phyloP scores from a whole-genome alignment of 2,888 invertebrate genomes.

The Caenorhabditis sp. region DNA sequence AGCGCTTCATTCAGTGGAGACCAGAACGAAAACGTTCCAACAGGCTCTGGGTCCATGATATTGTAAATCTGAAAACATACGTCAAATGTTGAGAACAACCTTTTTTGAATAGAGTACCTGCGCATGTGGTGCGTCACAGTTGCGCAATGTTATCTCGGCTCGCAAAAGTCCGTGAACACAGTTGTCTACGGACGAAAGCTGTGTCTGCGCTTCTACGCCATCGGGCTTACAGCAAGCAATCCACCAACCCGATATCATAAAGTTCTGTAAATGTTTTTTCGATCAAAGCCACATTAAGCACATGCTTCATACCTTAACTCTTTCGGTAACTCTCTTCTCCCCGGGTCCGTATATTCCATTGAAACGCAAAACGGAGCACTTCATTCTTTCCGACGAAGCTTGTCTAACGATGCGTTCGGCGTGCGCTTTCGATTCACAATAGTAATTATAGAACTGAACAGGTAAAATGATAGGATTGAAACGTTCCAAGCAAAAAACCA shows the following conservation, averaged over 20 bases:
- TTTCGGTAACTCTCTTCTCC: constrained; percentile 45
- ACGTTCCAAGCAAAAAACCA: no score
- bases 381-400: constrained; percentile 7
- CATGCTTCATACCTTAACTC: constrained; percentile 36
- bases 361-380: constrained; percentile 34
- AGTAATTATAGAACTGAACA: constrained; percentile 43
- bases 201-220: constrained; percentile 34
- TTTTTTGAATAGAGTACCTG: constrained; percentile 5
- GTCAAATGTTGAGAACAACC: neutral
- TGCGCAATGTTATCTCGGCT: constrained; percentile 20
- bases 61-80: constrained; percentile 35
- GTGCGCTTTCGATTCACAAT: constrained; percentile 49
- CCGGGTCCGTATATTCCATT: constrained; percentile 55
- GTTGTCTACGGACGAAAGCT: constrained; percentile 41
- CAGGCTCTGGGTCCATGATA: constrained; percentile 31
- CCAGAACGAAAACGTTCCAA: constrained; percentile 52
- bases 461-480: no score
- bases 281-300: neutral
- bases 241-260: constrained; percentile 49
- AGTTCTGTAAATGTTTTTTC: constrained; percentile 10
- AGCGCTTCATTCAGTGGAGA: constrained; percentile 20
- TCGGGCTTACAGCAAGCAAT: constrained; percentile 19
- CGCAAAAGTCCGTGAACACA: constrained; percentile 46
- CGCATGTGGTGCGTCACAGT: constrained; percentile 2
- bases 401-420: constrained; percentile 38